Evolutionary conservation across 2,888 invertebrate genomes (phyloP).

Genomic region (Aphidoletes aphidimyza): DNA sequence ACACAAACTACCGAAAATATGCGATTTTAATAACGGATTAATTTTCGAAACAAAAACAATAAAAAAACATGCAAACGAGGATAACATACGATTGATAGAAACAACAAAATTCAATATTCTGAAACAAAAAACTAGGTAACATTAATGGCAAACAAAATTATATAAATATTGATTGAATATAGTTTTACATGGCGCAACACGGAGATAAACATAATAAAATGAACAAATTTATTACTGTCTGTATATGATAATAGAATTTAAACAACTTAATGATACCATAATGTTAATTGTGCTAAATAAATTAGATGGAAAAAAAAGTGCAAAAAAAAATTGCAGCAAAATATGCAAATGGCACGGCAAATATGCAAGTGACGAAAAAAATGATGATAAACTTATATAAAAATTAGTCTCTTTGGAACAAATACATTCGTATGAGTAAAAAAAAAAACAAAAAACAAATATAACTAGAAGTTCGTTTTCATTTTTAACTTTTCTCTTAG

Average conservation of each 20-base stretch:
- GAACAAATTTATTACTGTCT: neutral
- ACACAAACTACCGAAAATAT: neutral
- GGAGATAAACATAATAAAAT: neutral
- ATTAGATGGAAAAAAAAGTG: neutral
- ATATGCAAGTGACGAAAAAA: neutral
- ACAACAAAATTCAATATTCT: neutral
- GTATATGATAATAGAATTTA: slow-evolving; percentile 42
- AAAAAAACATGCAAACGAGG: neutral
- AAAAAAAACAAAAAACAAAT: neutral
- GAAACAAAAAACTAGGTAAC: no score
- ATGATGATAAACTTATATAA: slow-evolving; percentile 47
- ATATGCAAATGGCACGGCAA: neutral
- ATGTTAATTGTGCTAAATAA: slow-evolving; percentile 46
- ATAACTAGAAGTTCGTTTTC: neutral
- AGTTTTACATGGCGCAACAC: slow-evolving; percentile 41
- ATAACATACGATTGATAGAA: no score
- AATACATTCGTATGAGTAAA: slow-evolving; percentile 41
- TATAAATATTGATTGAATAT: neutral
- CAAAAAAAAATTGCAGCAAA: no score
- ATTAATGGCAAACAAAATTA: neutral
- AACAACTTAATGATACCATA: slow-evolving; percentile 40
- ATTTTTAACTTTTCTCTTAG: neutral
- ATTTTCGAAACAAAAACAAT: neutral
- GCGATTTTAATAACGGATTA: neutral
- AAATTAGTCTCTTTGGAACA: slow-evolving; percentile 33